A percentile compares a stretch with the other conserved stretches of the same genome.
Evolutionary conservation across 2,113 vertebrate genomes (phyloP).

Genomic region (Perca flavescens): DNA sequence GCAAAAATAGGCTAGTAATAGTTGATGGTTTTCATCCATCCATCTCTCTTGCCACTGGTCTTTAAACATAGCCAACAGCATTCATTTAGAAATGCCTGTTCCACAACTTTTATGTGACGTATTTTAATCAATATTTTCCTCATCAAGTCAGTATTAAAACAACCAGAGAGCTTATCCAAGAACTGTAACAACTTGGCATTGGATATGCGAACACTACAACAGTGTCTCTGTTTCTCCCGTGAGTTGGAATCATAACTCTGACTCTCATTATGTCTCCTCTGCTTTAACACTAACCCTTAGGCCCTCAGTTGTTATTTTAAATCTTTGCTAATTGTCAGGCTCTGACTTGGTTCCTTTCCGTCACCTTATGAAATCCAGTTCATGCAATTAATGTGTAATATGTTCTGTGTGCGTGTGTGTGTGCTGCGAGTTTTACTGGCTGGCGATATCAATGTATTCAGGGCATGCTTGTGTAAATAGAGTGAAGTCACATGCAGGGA

Average conservation of each 20-base stretch:
- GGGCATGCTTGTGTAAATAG: conserved; percentile 79
- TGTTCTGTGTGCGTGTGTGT: conserved; percentile 51
- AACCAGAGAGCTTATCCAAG: conserved; percentile 44
- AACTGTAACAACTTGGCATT: conserved; percentile 55
- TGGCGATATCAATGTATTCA: conserved; percentile 71
- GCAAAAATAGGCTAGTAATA: neutral
- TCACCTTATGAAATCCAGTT: conserved; percentile 77
- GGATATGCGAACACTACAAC: conserved; percentile 54
- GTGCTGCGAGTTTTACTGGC: conserved; percentile 60
- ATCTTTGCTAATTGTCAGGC: conserved; percentile 80
- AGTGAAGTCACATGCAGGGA: conserved; percentile 77
- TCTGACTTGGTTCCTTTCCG: conserved; percentile 77
- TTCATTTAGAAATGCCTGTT: conserved; percentile 36
- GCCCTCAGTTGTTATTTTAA: conserved; percentile 77
- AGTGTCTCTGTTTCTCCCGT: conserved; percentile 70
- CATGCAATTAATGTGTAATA: conserved; percentile 61
- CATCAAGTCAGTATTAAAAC: conserved; percentile 53
- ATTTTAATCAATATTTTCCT: conserved; percentile 68
- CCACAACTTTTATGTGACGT: conserved; percentile 28
- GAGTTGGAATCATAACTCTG: conserved; percentile 74
- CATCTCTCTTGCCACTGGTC: conserved; percentile 23
- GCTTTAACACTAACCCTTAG: conserved; percentile 75
- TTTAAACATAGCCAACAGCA: conserved; percentile 42
- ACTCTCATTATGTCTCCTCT: conserved; percentile 73
- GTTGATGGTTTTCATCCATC: conserved; percentile 18